phyloP scores from a whole-genome alignment of 2,113 vertebrate genomes.

The Phoenicopterus ruber region DNA sequence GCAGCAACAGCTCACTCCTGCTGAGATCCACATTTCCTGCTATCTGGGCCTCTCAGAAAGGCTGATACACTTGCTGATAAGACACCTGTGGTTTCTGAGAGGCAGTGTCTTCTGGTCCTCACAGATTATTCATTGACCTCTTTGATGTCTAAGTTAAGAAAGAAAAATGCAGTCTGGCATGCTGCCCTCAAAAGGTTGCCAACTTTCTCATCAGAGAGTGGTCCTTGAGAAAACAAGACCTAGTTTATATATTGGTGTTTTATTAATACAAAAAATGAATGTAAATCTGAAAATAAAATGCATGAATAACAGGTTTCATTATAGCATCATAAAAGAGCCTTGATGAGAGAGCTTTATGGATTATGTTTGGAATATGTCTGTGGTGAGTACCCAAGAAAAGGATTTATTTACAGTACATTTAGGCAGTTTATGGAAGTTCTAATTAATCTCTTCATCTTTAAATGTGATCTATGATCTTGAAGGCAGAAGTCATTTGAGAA shows the following conservation, averaged over 20 bases:
- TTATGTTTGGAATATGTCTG: not conserved
- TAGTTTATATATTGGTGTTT: not conserved
- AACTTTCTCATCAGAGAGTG: not conserved
- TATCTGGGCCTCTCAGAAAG: not conserved
- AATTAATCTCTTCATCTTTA: not conserved
- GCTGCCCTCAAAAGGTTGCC: not conserved
- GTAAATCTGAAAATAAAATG: conserved; percentile 9
- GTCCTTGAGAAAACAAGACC: not conserved
- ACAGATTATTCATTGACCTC: not conserved
- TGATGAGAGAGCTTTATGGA: not conserved
- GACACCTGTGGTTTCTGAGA: not conserved
- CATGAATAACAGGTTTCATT: not conserved
- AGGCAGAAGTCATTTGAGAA: not conserved
- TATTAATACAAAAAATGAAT: not conserved
- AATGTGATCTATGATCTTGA: not conserved
- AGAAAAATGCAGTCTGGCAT: not conserved
- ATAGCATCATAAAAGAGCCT: not conserved
- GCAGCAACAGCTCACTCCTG: not conserved
- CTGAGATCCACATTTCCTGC: not conserved
- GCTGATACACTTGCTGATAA: not conserved
- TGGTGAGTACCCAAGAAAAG: not conserved
- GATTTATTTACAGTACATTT: not conserved
- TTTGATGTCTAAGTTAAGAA: not conserved
- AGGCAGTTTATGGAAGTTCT: not conserved
- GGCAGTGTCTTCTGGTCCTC: not conserved